Evolutionary conservation across 2,797 vertebrate species (phyloP), one percentile per base, ranked within the genome.

Genomic region (Amblyopsis hoosieri): DNA sequence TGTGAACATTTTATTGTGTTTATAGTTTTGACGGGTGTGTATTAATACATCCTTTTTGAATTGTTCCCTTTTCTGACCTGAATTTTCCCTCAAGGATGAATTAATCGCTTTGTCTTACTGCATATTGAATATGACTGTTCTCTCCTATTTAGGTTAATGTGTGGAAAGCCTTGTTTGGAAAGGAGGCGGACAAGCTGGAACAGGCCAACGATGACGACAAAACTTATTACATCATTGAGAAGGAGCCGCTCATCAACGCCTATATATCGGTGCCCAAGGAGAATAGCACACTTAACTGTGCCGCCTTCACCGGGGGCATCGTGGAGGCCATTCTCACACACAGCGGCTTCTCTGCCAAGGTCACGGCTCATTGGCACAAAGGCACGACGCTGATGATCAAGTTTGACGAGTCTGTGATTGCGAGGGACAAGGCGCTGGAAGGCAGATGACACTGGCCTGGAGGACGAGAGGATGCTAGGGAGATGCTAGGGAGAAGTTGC

Each of bases 331-430:
- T 96, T 42, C 92, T 98, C 56, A 93, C 93, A 0, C 94, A 95
- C 91, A 95, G 94, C 1, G 97, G 96, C 58, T 98, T 99, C 87
- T 94, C 97, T 0, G 96, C 97, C 71, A 96, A 96, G 75, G 97
- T 97, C 66, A 98, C 96, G 0, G 95, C 95, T 0, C 97, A 98
- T 85, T 98, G 97, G 97, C 97, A 99, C 91, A 99, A 99, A 82
- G 96, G 97, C 58, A 98, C 96, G 83, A 98, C 97, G 0, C 94
- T 99, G 31, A 98, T 98, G 97, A 98, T 99, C 68, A 97, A 97
- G 85, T 98, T 98, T 4, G 96, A 97, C 0, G 96, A 97, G 75
- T 93, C 94, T 0, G 97, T 98, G 33, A 96, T 98, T 7, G 90
- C 93, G 13, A 89, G 96, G 0, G 96, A 98, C 71, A 96, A 95